Base-by-base conservation (phyloP, 92 coral and sea anemone species). In the Palythoa caribaeorum region DNA sequence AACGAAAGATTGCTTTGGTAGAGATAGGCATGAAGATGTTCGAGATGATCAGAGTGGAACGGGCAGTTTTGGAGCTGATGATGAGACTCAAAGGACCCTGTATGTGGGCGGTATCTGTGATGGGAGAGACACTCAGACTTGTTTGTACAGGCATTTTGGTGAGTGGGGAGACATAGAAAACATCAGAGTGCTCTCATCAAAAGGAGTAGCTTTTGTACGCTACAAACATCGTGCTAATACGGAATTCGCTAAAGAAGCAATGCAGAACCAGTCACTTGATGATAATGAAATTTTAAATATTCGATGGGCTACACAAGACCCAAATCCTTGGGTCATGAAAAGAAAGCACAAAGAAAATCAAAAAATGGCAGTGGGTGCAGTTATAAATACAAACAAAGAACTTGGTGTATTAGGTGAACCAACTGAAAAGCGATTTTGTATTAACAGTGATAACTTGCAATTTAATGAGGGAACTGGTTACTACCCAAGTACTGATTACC, bases 1-100 rank as follows among this genome's bases (percentile, higher is more conserved):
- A 13, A 88, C 89, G 87, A 89, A 79, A 66, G 98, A 95, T 79
- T 93, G 96, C 91, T 95, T 95, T 62, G 96, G 96, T 13, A 60
- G 98, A 76, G 98, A 95, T 59, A 85, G 96, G n/a, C 98, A 95
- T 38, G 94, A 91, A 14, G 51, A 78, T 38, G 98, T 95, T 2
- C 88, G 98, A 51, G 98, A 95, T 44, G 98, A 95, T 71, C 98
- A 95, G 85, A 95, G 98, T 75, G 98, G 98, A 7, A 96, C 93
- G 15, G 98, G 98, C 10, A 91, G 96, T 57, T 95, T 95, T 62
- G 74, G 80, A 47, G 92, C 92, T 40, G 92, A 93, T 55, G 91
- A 87, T 44, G 92, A 95, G 54, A 93, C 98, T 1, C 90, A 92
- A 15, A 91, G 94, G 52, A 93, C 94, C 19, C 84, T 95, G 38